Evolutionary conservation across 2,888 invertebrate genomes (phyloP), one percentile per base, ranked within the genome.

Genomic region (Lochmaea crataegi): DNA sequence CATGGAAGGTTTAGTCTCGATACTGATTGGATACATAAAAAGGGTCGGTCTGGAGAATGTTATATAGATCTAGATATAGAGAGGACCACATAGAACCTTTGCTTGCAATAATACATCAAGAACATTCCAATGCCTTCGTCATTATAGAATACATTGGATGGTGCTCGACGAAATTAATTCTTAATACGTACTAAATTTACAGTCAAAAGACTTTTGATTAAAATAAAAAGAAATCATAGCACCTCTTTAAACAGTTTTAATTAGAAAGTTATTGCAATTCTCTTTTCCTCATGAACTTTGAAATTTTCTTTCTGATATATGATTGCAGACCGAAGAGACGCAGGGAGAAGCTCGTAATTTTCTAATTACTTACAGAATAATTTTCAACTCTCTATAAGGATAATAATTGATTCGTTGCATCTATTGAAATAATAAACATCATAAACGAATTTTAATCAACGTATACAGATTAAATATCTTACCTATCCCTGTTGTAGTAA

Each of bases 401-500:
- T 22, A 22, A 22, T 22, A 22, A 22, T 22, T 32, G 32, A 32
- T 32, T 32, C 6, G 32, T 32, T 32, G 32, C 32, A 32, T 32
- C 32, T 32, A 32, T 32, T 32, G 32, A 32, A 32, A 5, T 32
- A 32, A 32, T 32, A 6, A 32, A 32, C 32, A 32, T 32, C 32
- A 32, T 32, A n/a, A n/a, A n/a, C n/a, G n/a, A n/a, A n/a, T n/a
- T n/a, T 32, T 32, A 32, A 32, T 32, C 32, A 32, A 32, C 32
- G 5, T 32, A 5, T 32, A 38, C 7, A 38, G 5, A 38, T 38
- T 38, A 38, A 38, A 38, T 38, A 38, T 38, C 76, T 78, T 45
- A 78, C 79, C 79, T 74, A 22, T 76, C 76, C 38, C 75, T 77
- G 63, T 72, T 77, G 65, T 75, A 72, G 57, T 78, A 76, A 67